Base-by-base conservation (phyloP, 2,888 invertebrate species). In the Ommatoiulus sabulosus region DNA sequence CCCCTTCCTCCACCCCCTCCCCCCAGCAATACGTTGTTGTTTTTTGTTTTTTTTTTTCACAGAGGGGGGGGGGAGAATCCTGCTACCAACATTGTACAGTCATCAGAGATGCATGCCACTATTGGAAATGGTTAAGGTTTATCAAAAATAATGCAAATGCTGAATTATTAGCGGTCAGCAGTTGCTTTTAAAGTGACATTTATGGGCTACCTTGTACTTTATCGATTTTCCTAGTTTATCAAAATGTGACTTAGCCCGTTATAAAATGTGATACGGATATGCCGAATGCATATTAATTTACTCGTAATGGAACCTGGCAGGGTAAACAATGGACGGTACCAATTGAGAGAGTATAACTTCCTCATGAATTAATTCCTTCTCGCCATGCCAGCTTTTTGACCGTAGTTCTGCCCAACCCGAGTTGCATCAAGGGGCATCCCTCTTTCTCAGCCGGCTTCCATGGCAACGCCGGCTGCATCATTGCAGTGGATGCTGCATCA, bases 401-500 rank as follows among this genome's bases (percentile, higher is more conserved):
- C 15, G 12, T 52, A 52, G 3, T 17, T 52, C 52, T 52, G 52
- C 17, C 17, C 52, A 52, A 17, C 15, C 15, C 35, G 35, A 35
- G 35, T 35, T 52, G 52, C 52, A 52, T 52, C 52, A 15, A 52
- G 35, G 35, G 35, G 35, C 35, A 35, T 35, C 52, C 12, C 24
- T 72, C 72, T 3, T 80, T 35, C n/a, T n/a, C 15, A 80, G 24
- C 15, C 57, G 15, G 80, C 35, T 80, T 35, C 80, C 80, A 80
- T 35, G 80, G 80, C 80, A 80, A 80, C 80, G 80, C 35, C 10
- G 80, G 80, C 15, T 80, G 80, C 80, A 80, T 80, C 80, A 80
- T 80, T 80, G 80, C 80, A 80, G 80, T 80, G 80, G 80, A 80
- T 80, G 80, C 80, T 80, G 80, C 80, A 80, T 80, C 35, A 35